phyloP scores from a whole-genome alignment of 2,113 vertebrate genomes.

The Ailurus styani region DNA sequence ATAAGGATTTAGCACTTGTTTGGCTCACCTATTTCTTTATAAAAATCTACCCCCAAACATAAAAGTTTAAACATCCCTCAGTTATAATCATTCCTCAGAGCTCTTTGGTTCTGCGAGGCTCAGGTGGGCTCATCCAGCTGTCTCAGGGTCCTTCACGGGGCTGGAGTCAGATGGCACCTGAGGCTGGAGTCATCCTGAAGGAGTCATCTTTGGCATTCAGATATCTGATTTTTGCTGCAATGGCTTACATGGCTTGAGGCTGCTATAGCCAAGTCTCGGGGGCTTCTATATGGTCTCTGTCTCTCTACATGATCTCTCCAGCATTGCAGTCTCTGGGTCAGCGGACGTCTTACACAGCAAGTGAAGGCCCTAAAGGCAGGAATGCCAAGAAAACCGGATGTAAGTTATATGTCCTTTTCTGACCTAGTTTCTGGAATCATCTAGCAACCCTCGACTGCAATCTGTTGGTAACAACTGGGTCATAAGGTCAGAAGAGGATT shows the following conservation, averaged over 20 bases:
- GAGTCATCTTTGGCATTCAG: background rate
- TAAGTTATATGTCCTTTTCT: background rate
- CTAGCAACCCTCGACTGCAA: background rate
- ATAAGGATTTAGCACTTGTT: background rate
- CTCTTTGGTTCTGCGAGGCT: background rate
- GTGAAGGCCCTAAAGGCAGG: background rate
- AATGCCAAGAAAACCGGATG: background rate
- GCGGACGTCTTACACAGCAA: background rate
- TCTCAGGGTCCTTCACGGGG: background rate
- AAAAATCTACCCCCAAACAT: background rate
- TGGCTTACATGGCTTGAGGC: background rate
- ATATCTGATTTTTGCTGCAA: background rate
- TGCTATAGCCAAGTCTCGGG: background rate
- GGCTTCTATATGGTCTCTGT: rapidly evolving
- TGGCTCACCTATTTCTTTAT: background rate
- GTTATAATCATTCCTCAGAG: background rate
- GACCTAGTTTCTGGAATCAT: background rate
- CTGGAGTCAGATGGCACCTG: background rate
- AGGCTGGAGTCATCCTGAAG: background rate
- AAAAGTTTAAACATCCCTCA: background rate
- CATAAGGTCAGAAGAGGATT: background rate
- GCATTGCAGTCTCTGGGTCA: background rate
- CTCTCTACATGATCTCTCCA: background rate
- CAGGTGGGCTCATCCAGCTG: rapidly evolving
- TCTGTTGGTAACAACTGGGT: background rate